Conservation (phyloP, 1,140 invertebrate species). For the Nilaparvata lugens region DNA sequence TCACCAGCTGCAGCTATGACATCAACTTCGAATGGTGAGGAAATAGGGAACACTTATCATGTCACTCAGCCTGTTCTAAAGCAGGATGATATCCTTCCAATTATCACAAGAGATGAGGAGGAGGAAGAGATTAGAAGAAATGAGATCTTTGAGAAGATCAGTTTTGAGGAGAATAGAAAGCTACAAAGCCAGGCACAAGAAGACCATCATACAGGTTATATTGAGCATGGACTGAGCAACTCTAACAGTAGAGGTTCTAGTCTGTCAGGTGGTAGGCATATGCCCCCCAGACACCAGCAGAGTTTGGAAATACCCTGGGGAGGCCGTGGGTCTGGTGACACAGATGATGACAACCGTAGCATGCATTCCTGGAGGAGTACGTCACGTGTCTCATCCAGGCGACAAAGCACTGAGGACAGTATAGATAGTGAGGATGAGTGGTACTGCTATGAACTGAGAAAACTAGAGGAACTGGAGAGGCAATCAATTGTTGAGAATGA, state of each 20-base stretch:
- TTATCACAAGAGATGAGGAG: slow-evolving; percentile 25
- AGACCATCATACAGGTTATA: slow-evolving; percentile 15
- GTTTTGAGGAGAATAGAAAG: slow-evolving; percentile 22
- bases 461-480: slow-evolving; percentile 76
- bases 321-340: slow-evolving; percentile 44
- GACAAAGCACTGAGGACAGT: slow-evolving; percentile 85
- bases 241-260: background rate
- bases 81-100: slow-evolving; percentile 16
- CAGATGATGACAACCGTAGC: slow-evolving; percentile 70
- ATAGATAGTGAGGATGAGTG: slow-evolving; percentile 91
- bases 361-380: slow-evolving; percentile 78
- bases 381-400: slow-evolving; percentile 72
- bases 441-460: slow-evolving; percentile 80
- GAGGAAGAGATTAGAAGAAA: slow-evolving; percentile 24
- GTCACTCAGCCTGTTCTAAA: slow-evolving; percentile 1
- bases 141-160: slow-evolving; percentile 27
- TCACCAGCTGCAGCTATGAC: slow-evolving; percentile 39
- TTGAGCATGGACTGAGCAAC: background rate
- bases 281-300: slow-evolving; percentile 60
- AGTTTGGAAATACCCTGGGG: slow-evolving; percentile 67
- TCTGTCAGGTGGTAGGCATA: slow-evolving; percentile 7
- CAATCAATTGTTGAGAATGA: slow-evolving; percentile 56
- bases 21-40: slow-evolving; percentile 31
- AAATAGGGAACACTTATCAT: slow-evolving; percentile 14
- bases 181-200: slow-evolving; percentile 9